These are phyloP conservation scores for Xylocopa sonorina DNA, from an alignment of 1,140 invertebrate species.

Conservation along the genomic window DNA sequence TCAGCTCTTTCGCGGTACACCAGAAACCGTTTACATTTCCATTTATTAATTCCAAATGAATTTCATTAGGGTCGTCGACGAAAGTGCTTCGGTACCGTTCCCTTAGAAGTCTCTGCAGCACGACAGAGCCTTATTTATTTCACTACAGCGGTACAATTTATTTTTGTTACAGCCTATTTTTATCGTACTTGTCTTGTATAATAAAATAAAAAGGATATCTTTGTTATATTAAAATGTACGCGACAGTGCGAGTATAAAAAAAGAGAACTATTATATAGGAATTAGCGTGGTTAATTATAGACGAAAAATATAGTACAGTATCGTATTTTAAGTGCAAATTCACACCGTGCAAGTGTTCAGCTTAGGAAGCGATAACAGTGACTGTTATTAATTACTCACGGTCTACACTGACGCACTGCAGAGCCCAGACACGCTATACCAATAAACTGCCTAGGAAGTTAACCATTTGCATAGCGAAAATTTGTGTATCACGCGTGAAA, in stretches of 20 bases:
- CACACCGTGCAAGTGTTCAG: not conserved
- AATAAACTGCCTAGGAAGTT: conserved; percentile 38
- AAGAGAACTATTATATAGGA: not conserved
- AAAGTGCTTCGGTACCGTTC: not conserved
- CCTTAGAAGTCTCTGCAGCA: not conserved
- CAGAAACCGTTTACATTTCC: not conserved
- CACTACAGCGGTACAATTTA: too few species aligned
- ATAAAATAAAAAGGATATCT: too few species aligned
- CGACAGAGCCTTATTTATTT: not conserved
- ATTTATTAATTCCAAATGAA: conserved; percentile 10
- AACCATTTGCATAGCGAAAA: conserved; percentile 10
- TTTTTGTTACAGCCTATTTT: not conserved
- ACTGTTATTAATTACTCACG: conserved; percentile 55
- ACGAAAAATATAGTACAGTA: not conserved
- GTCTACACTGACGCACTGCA: conserved; percentile 37
- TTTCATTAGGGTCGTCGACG: not conserved
- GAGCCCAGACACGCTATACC: conserved; percentile 38
- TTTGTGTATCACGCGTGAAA: not conserved
- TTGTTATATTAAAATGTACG: too few species aligned
- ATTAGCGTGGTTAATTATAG: not conserved
- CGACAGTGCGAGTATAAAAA: not conserved
- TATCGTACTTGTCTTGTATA: too few species aligned
- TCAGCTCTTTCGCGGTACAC: too few species aligned
- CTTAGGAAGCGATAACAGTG: not conserved
- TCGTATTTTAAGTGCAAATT: not conserved